Evolutionary conservation across 2,797 vertebrate species (phyloP).

Genomic region (Phrynocephalus forsythii): DNA sequence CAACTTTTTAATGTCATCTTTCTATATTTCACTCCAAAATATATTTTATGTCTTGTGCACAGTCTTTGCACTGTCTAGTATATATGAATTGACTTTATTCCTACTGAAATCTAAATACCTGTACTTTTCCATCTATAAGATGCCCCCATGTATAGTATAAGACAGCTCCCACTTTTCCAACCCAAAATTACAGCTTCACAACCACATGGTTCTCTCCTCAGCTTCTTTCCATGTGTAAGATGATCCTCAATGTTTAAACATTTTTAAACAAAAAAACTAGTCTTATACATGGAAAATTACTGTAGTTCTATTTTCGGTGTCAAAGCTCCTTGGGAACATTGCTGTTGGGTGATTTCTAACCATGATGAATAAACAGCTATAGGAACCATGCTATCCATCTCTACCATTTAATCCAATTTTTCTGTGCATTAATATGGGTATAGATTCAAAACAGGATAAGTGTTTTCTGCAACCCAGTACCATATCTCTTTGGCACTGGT

Average conservation of each 20-base stretch:
- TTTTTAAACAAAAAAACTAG: too few species aligned
- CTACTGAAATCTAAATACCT: background rate
- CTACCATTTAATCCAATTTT: background rate
- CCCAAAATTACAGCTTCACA: too few species aligned
- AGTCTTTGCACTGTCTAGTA: background rate
- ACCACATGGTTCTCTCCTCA: too few species aligned
- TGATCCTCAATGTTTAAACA: too few species aligned
- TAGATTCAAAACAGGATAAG: background rate
- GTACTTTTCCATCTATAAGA: background rate
- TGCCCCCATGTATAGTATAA: too few species aligned
- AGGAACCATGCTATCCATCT: background rate
- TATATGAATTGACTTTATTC: background rate
- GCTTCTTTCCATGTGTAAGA: too few species aligned
- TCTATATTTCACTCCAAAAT: too few species aligned
- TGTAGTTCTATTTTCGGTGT: background rate
- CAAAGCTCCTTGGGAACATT: background rate
- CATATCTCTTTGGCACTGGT: background rate
- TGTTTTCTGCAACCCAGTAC: background rate
- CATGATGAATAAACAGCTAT: background rate
- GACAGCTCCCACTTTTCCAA: too few species aligned
- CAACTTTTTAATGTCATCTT: too few species aligned
- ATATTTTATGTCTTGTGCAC: background rate
- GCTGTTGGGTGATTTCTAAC: background rate
- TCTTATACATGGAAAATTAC: too few species aligned
- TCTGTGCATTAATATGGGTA: background rate